Conservation (phyloP, 2,888 invertebrate species). For the Cerastis leucographa region DNA sequence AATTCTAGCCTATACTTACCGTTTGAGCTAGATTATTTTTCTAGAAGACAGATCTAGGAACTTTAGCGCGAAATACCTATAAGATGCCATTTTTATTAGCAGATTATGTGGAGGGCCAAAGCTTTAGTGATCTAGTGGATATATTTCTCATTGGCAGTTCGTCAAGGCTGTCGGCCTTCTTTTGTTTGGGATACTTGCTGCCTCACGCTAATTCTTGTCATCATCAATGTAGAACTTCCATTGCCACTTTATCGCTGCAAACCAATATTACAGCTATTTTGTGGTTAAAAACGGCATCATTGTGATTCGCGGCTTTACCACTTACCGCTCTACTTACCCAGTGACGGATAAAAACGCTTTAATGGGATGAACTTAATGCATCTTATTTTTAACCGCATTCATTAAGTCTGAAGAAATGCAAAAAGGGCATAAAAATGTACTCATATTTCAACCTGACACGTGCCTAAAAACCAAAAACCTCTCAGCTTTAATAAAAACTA, state of each 20-base stretch:
- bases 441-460: not conserved
- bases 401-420: not conserved
- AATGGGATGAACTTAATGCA: constrained; percentile 32
- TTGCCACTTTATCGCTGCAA: constrained; percentile 34
- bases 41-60: not conserved
- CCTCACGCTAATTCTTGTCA: constrained; percentile 9
- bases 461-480: not conserved
- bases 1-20: not conserved
- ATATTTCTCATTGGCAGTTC: not conserved
- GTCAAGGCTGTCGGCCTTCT: not conserved
- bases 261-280: constrained; percentile 52
- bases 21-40: not conserved
- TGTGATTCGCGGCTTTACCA: constrained; percentile 59
- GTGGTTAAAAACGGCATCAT: constrained; percentile 59
- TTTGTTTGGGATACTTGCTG: not conserved
- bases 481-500: not conserved
- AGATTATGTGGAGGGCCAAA: no score
- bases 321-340: constrained; percentile 57
- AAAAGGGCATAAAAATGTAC: not conserved
- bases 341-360: constrained; percentile 52
- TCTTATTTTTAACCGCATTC: constrained; percentile 27
- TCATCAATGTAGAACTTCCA: constrained; percentile 27
- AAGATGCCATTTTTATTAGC: not conserved
- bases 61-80: not conserved
- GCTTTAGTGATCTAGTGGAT: not conserved